A percentile compares a stretch with the other conserved stretches of the same genome.
Evolutionary conservation across 2,888 invertebrate genomes (phyloP).

Genomic region (Erynnis tages): DNA sequence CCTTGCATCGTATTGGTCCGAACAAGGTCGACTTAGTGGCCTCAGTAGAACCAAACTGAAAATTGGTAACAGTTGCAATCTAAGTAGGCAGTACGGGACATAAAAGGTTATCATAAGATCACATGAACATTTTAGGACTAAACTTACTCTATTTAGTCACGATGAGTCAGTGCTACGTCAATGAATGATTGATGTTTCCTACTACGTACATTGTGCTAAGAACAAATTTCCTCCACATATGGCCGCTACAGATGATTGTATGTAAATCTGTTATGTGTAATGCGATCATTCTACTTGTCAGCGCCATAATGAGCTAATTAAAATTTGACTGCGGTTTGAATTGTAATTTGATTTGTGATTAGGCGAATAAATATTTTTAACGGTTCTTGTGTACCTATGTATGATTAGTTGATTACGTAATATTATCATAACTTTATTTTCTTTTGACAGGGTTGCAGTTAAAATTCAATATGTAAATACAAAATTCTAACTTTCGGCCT

Average conservation of each 20-base stretch:
- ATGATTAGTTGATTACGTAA: too few species aligned
- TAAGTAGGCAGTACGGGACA: conserved; percentile 7
- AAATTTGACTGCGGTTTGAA: conserved; percentile 15
- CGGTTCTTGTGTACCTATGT: background rate
- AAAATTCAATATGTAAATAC: too few species aligned
- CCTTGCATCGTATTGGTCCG: too few species aligned
- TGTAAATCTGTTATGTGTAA: conserved; percentile 37
- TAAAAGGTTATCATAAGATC: background rate
- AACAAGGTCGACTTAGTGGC: background rate
- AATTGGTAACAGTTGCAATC: background rate
- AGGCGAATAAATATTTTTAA: background rate
- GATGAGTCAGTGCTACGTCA: conserved; percentile 19
- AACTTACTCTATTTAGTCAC: conserved; percentile 8
- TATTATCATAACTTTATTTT: too few species aligned
- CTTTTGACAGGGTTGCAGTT: too few species aligned
- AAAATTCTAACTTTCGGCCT: too few species aligned
- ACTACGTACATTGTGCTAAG: conserved; percentile 24
- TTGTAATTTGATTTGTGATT: conserved; percentile 8
- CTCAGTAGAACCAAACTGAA: background rate
- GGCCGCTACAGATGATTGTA: conserved; percentile 38
- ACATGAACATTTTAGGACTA: conserved; percentile 5
- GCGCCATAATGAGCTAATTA: conserved; percentile 21
- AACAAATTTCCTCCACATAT: conserved; percentile 36
- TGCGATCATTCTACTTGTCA: conserved; percentile 9
- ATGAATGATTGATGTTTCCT: conserved; percentile 34